Evolutionary conservation across 2,888 invertebrate species (phyloP).

Genomic region (Phrixothrix hirtus): DNA sequence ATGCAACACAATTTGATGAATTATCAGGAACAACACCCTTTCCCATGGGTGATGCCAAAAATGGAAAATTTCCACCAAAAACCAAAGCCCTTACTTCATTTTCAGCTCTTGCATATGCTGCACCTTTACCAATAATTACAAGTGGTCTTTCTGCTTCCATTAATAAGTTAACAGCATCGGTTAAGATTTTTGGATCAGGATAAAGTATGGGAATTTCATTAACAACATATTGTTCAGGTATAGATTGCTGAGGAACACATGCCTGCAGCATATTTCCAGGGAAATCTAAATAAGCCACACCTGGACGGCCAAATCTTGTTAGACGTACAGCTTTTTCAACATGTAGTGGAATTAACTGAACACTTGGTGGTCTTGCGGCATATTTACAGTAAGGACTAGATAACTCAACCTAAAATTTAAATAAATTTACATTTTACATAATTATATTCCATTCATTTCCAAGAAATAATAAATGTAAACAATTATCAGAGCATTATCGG

Average conservation of each 20-base stretch:
- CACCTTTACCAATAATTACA: constrained; percentile 81
- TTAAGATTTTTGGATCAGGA: constrained; percentile 72
- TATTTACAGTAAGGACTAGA: constrained; percentile 91
- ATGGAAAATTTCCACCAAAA: constrained; percentile 75
- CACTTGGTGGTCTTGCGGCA: constrained; percentile 82
- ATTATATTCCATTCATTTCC: neutral
- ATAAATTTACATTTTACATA: neutral
- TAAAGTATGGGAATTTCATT: constrained; percentile 68
- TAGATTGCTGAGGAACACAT: constrained; percentile 48
- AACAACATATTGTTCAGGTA: constrained; percentile 57
- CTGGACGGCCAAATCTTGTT: constrained; percentile 85
- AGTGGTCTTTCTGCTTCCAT: constrained; percentile 78
- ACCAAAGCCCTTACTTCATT: constrained; percentile 71
- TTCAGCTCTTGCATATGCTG: constrained; percentile 75
- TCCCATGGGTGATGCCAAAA: constrained; percentile 95
- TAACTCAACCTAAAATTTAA: constrained; percentile 67
- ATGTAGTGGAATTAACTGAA: constrained; percentile 81
- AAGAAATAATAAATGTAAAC: too few species aligned
- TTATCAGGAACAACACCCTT: constrained; percentile 78
- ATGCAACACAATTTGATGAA: constrained; percentile 74
- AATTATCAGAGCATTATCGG: too few species aligned
- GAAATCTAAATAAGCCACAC: constrained; percentile 88
- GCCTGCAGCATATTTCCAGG: constrained; percentile 80
- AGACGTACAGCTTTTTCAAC: constrained; percentile 90
- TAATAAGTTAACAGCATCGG: constrained; percentile 71